Evolutionary conservation across 2,113 vertebrate species (phyloP), one percentile per base, ranked within the genome.

Genomic region (Chitala chitala): DNA sequence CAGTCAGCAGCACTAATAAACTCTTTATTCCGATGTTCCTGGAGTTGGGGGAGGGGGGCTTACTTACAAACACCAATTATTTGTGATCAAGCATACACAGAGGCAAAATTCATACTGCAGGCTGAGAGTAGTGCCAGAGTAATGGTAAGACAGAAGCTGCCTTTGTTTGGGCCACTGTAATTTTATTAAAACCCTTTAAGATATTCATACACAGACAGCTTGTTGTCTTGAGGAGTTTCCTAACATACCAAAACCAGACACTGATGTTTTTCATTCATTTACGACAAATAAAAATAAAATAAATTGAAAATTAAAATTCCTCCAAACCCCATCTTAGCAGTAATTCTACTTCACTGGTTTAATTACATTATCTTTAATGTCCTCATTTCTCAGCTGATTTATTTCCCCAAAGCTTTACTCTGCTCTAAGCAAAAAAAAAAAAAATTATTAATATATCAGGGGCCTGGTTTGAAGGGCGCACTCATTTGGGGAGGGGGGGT

Each of bases 351-450:
- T 31, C 3, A 17, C 44, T 8, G 17, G 64, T 72, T 72, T 72
- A 72, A 72, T 72, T 72, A 72, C 70, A 58, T 68, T 68, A 68
- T 46, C 68, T 50, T 69, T 51, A 69, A 69, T 69, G 68, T 48
- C 68, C 68, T 69, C 44, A 53, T 69, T 69, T 69, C 68, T 69
- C 44, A 69, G 53, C 33, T 51, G 68, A 69, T 69, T 51, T 51
- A 69, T 69, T n/a, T 69, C 68, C 42, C 68, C 48, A 53, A 6
- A 22, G 48, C 48, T 33, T 69, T 69, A 69, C 26, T 31, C 53
- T 69, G 68, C 68, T 53, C 68, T 33, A 24, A 69, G 68, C 68
- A 69, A 69, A 69, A 53, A n/a, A 29, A 46, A 69, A 69, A 69
- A 53, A n/a, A 29, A 46, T 26, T 68, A 68, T 68, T 69, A 69